Percentiles rank a stretch among this genome's conserved stretches.
Evolutionary conservation across 2,113 vertebrate species (phyloP).

Genomic region (Rhipidura dahli): DNA sequence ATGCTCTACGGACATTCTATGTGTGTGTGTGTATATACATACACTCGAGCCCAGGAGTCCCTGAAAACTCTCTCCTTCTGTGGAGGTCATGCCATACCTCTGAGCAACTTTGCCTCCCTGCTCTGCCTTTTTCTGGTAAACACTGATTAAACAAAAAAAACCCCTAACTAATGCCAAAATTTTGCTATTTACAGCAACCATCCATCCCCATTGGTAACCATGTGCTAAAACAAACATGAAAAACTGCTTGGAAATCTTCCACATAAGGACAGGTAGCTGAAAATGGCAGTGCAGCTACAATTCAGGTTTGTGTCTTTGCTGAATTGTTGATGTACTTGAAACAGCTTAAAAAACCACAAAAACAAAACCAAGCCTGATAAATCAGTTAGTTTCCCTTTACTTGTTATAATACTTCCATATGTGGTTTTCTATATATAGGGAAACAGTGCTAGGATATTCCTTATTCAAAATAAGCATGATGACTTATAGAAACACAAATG

Average conservation of each 20-base stretch:
- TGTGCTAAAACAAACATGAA: background rate
- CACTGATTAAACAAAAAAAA: background rate
- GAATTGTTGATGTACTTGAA: background rate
- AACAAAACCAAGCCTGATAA: background rate
- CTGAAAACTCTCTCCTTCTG: background rate
- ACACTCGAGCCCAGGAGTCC: background rate
- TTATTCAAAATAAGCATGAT: background rate
- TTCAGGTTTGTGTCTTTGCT: background rate
- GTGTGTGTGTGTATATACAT: fast-evolving
- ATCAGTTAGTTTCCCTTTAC: background rate
- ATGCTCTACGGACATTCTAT: background rate
- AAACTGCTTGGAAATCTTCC: background rate
- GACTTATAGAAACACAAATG: background rate
- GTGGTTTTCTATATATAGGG: background rate
- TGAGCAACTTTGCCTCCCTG: background rate
- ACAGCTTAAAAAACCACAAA: background rate
- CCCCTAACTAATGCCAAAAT: background rate
- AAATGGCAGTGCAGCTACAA: background rate
- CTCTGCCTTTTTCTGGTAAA: background rate
- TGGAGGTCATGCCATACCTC: background rate
- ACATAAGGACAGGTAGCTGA: background rate
- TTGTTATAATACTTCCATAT: background rate
- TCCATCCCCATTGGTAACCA: background rate
- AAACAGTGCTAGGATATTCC: background rate
- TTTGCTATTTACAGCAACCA: background rate